Evolutionary conservation across 2,888 invertebrate species (phyloP), one percentile per base, ranked within the genome.

Genomic region (Aquatica leii): DNA sequence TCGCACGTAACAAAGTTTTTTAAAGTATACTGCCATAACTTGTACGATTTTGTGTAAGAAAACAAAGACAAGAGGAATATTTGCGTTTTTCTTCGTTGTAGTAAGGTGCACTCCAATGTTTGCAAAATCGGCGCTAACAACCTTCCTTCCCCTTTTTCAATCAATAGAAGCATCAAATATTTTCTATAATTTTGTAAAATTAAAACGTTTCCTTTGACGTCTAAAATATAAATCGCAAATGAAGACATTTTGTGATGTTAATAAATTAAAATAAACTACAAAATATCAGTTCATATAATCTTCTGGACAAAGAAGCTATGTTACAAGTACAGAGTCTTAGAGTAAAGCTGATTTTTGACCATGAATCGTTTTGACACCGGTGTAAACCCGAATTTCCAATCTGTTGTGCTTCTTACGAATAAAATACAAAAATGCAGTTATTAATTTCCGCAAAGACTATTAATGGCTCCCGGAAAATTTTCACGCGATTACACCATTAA

Each of bases 91-190:
- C 82, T 94, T 94, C 0, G 97, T 94, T 0, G 94, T 95, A 2
- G 97, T 95, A n/a, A 98, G 20, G 97, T 97, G 72, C 95, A 92
- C 71, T 95, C 94, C 12, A 88, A 85, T 6, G 94, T 94, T 81
- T 95, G 94, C 48, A 98, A 83, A 62, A 98, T 91, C 0, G 98
- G 98, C 4, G 95, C 94, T 48, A 95, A 84, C 77, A 92, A 88
- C 41, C 97, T 96, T 79, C 98, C 98, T 78, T 99, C 98, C 77
- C 99, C 98, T 72, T 94, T 94, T 73, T 99, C 98, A 94, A 98
- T 96, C 40, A 98, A 84, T 57, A 97, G 84, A 0, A 97, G 95
- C 95, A 98, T 97, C 78, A 99, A 99, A 81, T 98, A 98, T 78
- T 99, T 98, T 17, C 98, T 89, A 82, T 99, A 99, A 81, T 97